phyloP scores from a whole-genome alignment of 2,888 invertebrate genomes.

The Drosophila ezoana region DNA sequence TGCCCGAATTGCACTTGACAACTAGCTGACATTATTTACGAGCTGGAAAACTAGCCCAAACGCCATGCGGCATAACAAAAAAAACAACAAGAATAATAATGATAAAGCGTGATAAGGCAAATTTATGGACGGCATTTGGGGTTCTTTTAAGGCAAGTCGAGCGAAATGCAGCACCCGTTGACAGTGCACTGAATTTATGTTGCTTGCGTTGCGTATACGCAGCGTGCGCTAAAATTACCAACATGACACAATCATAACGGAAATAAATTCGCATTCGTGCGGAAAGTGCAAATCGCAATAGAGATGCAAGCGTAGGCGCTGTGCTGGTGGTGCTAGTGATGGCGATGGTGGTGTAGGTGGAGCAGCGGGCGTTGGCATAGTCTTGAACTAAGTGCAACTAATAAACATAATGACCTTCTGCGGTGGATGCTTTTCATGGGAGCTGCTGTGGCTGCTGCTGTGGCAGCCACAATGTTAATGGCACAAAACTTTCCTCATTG shows the following conservation, averaged over 20 bases:
- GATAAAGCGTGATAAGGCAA: constrained; percentile 36
- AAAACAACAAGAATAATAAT: constrained; percentile 7
- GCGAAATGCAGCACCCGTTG: constrained; percentile 34
- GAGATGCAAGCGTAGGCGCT: constrained; percentile 13
- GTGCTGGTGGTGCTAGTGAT: not conserved
- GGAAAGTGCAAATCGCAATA: constrained; percentile 55
- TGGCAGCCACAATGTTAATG: constrained; percentile 44
- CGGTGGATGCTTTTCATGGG: constrained; percentile 15
- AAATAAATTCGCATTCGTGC: constrained; percentile 71
- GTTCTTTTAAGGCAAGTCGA: constrained; percentile 15
- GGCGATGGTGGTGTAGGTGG: not conserved
- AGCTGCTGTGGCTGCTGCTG: constrained; percentile 14
- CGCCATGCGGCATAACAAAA: constrained; percentile 4
- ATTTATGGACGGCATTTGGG: constrained; percentile 45
- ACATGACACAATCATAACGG: constrained; percentile 80
- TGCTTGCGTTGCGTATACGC: constrained; percentile 70
- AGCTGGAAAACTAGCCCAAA: constrained; percentile 20
- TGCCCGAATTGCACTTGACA: constrained; percentile 11
- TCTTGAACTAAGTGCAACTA: constrained; percentile 67
- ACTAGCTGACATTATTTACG: constrained; percentile 43
- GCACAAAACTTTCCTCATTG: constrained; percentile 51
- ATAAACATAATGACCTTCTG: constrained; percentile 74
- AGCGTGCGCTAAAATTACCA: constrained; percentile 69
- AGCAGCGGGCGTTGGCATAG: constrained; percentile 22
- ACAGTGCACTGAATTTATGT: constrained; percentile 47